These are phyloP conservation scores for Scaptomyza montana DNA, from an alignment of 1,140 invertebrate genomes.

Conservation along the genomic window DNA sequence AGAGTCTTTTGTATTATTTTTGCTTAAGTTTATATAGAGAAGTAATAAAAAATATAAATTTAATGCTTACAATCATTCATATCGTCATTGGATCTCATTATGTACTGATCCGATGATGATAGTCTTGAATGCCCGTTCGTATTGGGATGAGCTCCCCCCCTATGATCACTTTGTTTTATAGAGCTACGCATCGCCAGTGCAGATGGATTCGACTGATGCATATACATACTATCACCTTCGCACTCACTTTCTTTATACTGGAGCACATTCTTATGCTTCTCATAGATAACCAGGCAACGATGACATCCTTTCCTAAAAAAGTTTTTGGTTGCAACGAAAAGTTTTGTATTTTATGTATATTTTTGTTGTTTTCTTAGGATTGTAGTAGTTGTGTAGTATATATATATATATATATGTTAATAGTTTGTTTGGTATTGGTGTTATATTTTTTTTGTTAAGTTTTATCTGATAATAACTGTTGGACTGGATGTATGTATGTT, in stretches of 20 bases:
- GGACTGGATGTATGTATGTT: slow-evolving; percentile 2
- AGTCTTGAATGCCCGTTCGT: slow-evolving; percentile 84
- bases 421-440: not conserved
- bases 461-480: slow-evolving; percentile 9
- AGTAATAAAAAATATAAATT: slow-evolving; percentile 76
- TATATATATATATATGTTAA: slow-evolving; percentile 15
- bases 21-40: slow-evolving; percentile 57
- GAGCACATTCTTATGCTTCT: slow-evolving; percentile 95
- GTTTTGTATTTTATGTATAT: slow-evolving; percentile 63
- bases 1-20: slow-evolving; percentile 63
- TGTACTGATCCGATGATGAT: slow-evolving; percentile 84
- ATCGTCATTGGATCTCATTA: slow-evolving; percentile 84
- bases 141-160: slow-evolving; percentile 84
- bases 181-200: slow-evolving; percentile 84
- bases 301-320: slow-evolving; percentile 87
- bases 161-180: slow-evolving; percentile 84
- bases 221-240: slow-evolving; percentile 84
- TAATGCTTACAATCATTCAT: slow-evolving; percentile 84
- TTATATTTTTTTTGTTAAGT: not conserved
- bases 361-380: slow-evolving; percentile 23
- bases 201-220: slow-evolving; percentile 84
- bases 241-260: slow-evolving; percentile 99
- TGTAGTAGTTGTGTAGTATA: slow-evolving; percentile 23
- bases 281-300: slow-evolving; percentile 95
- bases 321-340: slow-evolving; percentile 77